Conservation (phyloP, 2,888 invertebrate species). For the Smittia sp. region DNA sequence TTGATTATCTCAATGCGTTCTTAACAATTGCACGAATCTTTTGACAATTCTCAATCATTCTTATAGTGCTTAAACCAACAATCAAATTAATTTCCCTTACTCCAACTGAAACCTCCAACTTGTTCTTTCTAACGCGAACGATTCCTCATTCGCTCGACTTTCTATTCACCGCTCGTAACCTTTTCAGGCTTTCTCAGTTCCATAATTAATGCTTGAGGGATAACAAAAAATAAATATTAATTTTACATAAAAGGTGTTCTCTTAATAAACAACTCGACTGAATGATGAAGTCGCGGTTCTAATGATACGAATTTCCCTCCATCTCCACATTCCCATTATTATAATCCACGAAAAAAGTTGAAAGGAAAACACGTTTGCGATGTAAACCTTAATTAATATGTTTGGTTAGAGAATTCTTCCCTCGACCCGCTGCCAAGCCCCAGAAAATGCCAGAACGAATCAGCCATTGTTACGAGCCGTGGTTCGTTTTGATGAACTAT, state of each 20-base stretch:
- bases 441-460: constrained; percentile 27
- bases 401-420: constrained; percentile 3
- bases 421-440: neutral
- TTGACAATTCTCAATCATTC: no score
- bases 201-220: constrained; percentile 17
- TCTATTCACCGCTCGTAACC: neutral
- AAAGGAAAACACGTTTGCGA: constrained; percentile 30
- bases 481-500: constrained; percentile 1
- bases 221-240: constrained; percentile 9
- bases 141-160: neutral
- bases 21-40: no score
- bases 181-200: neutral
- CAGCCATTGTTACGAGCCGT: constrained; percentile 26
- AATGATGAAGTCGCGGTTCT: constrained; percentile 26
- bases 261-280: neutral
- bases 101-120: neutral
- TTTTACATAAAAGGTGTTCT: constrained; percentile 4
- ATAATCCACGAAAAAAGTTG: constrained; percentile 13
- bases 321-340: constrained; percentile 15
- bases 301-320: constrained; percentile 15
- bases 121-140: neutral
- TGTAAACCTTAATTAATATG: constrained; percentile 37
- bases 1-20: no score
- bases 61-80: constrained; percentile 5
- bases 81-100: constrained; percentile 9